Base-by-base conservation (phyloP, 1,140 invertebrate species). In the Macrotrachela quadricornifera region DNA sequence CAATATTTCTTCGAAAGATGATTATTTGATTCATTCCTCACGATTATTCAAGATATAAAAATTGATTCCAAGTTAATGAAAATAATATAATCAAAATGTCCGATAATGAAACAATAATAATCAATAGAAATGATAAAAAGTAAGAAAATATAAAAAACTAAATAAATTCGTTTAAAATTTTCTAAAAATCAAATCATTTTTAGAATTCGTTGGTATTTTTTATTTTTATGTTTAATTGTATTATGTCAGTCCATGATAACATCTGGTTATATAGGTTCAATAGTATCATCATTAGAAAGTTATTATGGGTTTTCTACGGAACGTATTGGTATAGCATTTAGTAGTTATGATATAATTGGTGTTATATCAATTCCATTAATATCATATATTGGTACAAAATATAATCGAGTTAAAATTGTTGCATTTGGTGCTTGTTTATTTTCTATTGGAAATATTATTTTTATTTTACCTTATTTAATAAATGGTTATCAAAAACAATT, bases 401-500 rank as follows among this genome's bases (percentile, higher is more conserved):
- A 37, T 37, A 63, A 54, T 43, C 57, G 49, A 54, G 39, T 58
- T 9, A 41, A 54, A 15, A 56, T 57, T 49, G 51, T 62, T 6
- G 59, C 45, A 9, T 18, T 51, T 0, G 57, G 61, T 45, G 56
- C 50, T 8, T 43, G 62, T 18, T 30, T 62, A 10, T 58, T 63
- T 57, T 57, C 57, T 9, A 13, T 62, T 10, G 63, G 63, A 13
- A 58, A 56, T 18, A 53, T 64, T 47, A 42, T 62, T 18, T 63
- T 62, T 47, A 43, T 54, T 3, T 44, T 63, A 17, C 62, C 62
- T 17, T 62, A 63, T 51, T 54, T 59, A 18, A 48, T 60, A 10
- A 47, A 47, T 10, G 60, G 21, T 30, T 30, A 30, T 30, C 21
- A 30, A 4, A 30, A 4, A 15, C 9, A 42, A n/a, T 42, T 12